phyloP scores from a whole-genome alignment of 2,888 invertebrate genomes.

The Troides helena region DNA sequence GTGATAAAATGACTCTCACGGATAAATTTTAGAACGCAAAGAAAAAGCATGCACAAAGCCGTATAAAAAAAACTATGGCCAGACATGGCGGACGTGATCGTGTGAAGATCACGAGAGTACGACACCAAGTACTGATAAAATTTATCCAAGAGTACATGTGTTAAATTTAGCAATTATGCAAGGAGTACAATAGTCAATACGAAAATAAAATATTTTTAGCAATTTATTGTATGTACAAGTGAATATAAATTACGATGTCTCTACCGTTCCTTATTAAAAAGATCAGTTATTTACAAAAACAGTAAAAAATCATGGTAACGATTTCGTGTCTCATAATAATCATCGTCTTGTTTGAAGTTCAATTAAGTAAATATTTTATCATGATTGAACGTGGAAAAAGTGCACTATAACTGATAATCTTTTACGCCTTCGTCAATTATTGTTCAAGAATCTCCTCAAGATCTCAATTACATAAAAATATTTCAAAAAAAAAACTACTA shows the following conservation, averaged over 20 bases:
- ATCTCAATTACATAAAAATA: neutral
- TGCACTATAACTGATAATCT: slow-evolving; percentile 13
- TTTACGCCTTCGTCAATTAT: slow-evolving; percentile 2
- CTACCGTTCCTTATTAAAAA: neutral
- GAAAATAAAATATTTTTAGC: slow-evolving; percentile 29
- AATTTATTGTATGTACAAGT: slow-evolving; percentile 23
- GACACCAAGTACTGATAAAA: too few species aligned
- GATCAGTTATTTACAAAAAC: neutral
- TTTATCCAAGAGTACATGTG: neutral
- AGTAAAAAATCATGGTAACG: slow-evolving; percentile 28
- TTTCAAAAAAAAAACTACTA: slow-evolving; percentile 13
- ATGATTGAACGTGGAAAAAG: neutral
- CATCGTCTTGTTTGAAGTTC: neutral
- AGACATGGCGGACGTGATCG: too few species aligned
- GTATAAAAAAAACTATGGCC: too few species aligned
- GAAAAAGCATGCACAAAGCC: too few species aligned
- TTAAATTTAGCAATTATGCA: slow-evolving; percentile 12
- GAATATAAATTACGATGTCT: slow-evolving; percentile 25
- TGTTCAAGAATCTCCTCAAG: neutral
- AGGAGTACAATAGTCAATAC: slow-evolving; percentile 27
- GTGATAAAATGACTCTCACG: too few species aligned
- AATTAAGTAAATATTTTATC: too few species aligned
- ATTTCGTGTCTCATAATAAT: slow-evolving; percentile 21
- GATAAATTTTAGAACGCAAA: too few species aligned
- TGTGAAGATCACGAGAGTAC: too few species aligned